Evolutionary conservation across 2,888 invertebrate species (phyloP).

Genomic region (Eilema depressum): DNA sequence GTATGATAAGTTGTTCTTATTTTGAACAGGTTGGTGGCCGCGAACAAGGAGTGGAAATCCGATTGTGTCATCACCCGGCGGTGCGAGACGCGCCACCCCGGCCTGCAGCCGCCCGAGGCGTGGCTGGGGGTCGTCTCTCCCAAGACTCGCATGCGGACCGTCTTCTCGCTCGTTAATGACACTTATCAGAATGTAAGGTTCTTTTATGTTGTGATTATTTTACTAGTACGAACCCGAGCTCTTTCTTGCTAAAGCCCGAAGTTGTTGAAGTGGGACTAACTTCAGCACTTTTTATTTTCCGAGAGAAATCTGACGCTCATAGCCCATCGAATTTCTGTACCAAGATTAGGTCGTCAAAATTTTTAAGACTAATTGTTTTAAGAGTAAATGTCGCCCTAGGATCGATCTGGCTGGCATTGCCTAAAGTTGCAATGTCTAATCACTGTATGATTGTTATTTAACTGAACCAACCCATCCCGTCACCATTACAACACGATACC

Average conservation of each 20-base stretch:
- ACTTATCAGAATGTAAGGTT: conserved; percentile 62
- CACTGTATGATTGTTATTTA: too few relatives aligned
- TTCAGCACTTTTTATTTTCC: too few relatives aligned
- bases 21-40: conserved; percentile 46
- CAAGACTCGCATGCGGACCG: conserved; percentile 44
- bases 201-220: neutral
- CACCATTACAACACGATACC: too few relatives aligned
- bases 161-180: conserved; percentile 61
- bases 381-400: too few relatives aligned
- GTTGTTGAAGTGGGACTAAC: neutral
- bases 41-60: conserved; percentile 55
- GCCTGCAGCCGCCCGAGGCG: conserved; percentile 52
- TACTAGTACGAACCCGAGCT: neutral
- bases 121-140: conserved; percentile 70
- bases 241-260: neutral
- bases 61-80: conserved; percentile 50
- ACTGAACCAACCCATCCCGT: too few relatives aligned
- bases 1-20: neutral
- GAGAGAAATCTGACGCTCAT: too few relatives aligned
- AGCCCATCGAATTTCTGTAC: too few relatives aligned
- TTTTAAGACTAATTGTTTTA: too few relatives aligned
- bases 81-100: conserved; percentile 58
- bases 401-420: too few relatives aligned
- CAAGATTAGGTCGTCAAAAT: too few relatives aligned
- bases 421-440: too few relatives aligned